phyloP scores from a whole-genome alignment of 2,797 vertebrate genomes.

The Pangasius krempfi region DNA sequence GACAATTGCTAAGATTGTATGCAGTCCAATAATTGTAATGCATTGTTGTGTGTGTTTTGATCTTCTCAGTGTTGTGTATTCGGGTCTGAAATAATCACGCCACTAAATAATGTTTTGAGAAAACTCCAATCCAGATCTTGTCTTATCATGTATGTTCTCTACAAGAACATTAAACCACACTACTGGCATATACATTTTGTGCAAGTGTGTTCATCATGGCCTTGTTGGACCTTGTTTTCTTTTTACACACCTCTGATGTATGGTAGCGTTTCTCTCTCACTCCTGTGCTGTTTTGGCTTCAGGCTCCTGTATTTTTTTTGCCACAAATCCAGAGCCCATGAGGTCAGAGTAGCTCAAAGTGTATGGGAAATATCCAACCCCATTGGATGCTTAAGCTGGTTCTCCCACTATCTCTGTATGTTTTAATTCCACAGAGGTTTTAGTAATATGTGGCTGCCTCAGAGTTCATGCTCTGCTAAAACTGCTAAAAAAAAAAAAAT shows the following conservation, averaged over 20 bases:
- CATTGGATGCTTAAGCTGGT: constrained; percentile 37
- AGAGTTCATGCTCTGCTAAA: background rate
- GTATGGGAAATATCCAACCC: constrained; percentile 54
- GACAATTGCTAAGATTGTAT: background rate
- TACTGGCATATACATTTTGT: background rate
- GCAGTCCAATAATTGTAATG: background rate
- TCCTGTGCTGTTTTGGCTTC: constrained; percentile 1
- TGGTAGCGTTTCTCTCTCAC: background rate
- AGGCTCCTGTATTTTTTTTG: constrained; percentile 45
- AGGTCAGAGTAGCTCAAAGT: constrained; percentile 46
- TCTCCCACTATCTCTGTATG: background rate
- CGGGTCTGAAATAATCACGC: background rate
- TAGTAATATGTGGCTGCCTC: background rate
- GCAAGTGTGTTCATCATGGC: background rate
- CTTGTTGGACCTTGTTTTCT: background rate
- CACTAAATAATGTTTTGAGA: background rate
- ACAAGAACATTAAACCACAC: background rate
- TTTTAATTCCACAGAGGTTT: background rate
- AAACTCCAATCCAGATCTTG: background rate
- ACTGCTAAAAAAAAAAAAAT: too few relatives aligned
- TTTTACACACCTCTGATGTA: background rate
- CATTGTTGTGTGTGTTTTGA: background rate
- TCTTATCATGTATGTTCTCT: background rate
- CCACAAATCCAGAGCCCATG: constrained; percentile 55
- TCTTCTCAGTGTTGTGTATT: background rate